A percentile compares a stretch with the other conserved stretches of the same genome.
These are phyloP conservation scores for Cyclura pinguis DNA, from an alignment of 2,797 vertebrate genomes.

Conservation along the genomic window DNA sequence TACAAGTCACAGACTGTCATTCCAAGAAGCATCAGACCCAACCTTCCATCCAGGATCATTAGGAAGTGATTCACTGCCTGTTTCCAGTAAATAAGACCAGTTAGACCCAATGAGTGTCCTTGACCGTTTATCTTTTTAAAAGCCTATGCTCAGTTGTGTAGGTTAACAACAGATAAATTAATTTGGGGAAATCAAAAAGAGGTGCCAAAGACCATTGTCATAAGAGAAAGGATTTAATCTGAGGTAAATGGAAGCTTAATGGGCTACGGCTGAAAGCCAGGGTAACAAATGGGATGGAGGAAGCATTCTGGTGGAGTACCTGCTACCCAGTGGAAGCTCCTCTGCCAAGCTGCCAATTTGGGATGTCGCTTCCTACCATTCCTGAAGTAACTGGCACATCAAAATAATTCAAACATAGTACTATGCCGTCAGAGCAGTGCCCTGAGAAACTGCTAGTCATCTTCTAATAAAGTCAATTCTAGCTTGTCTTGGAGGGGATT, in stretches of 20 bases:
- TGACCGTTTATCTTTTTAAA: not conserved
- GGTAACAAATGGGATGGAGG: not conserved
- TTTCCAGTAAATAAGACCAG: not conserved
- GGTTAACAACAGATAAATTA: not conserved
- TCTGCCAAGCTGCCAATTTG: not conserved
- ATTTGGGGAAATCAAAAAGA: too few relatives aligned
- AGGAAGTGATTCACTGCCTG: not conserved
- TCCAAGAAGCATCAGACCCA: rapidly evolving
- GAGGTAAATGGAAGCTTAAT: not conserved
- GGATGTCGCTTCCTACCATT: not conserved
- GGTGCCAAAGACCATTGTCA: not conserved
- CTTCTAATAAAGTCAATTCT: not conserved
- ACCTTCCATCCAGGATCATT: not conserved
- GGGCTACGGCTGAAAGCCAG: not conserved
- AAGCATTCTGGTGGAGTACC: too few relatives aligned
- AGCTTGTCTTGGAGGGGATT: not conserved
- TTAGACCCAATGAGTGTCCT: not conserved
- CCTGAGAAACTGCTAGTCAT: not conserved
- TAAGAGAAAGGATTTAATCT: not conserved
- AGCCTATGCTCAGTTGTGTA: not conserved
- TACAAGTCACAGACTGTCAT: not conserved
- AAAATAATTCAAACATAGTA: not conserved
- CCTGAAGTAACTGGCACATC: not conserved
- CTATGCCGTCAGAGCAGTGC: not conserved
- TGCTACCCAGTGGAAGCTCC: too few relatives aligned